These are phyloP conservation scores for Amniataba percoides DNA, from an alignment of 2,797 vertebrate species.

Conservation along the genomic window DNA sequence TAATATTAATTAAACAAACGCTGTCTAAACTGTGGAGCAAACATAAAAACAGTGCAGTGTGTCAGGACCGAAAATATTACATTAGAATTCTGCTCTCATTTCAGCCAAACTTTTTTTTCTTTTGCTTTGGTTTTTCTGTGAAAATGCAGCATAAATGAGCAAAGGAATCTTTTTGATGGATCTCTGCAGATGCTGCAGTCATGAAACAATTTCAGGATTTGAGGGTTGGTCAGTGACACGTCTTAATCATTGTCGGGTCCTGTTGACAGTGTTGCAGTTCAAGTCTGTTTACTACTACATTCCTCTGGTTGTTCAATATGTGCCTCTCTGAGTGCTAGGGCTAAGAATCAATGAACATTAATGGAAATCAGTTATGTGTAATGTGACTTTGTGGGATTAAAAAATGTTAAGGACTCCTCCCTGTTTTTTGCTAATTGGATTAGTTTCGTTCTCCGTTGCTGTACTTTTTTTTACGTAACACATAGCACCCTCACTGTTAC, in stretches of 20 bases:
- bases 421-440: neutral
- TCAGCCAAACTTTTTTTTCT: neutral
- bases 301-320: slow-evolving; percentile 7
- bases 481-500: neutral
- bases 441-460: neutral
- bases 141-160: neutral
- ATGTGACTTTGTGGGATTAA: neutral
- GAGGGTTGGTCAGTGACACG: neutral
- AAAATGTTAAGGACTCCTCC: neutral
- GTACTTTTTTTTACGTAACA: neutral
- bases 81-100: neutral
- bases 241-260: neutral
- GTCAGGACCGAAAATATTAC: slow-evolving; percentile 16
- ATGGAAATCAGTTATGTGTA: slow-evolving; percentile 3
- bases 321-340: neutral
- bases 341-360: neutral
- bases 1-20: slow-evolving; percentile 42
- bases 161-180: neutral
- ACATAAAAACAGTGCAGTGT: slow-evolving; percentile 31
- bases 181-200: slow-evolving; percentile 1
- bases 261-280: no score
- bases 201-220: slow-evolving; percentile 5
- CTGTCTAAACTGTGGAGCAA: slow-evolving; percentile 14
- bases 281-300: slow-evolving; percentile 8
- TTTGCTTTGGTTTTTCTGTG: neutral